These are phyloP conservation scores for Exaiptasia diaphana DNA, from an alignment of 64 coral and sea anemone genomes.

Conservation along the genomic window DNA sequence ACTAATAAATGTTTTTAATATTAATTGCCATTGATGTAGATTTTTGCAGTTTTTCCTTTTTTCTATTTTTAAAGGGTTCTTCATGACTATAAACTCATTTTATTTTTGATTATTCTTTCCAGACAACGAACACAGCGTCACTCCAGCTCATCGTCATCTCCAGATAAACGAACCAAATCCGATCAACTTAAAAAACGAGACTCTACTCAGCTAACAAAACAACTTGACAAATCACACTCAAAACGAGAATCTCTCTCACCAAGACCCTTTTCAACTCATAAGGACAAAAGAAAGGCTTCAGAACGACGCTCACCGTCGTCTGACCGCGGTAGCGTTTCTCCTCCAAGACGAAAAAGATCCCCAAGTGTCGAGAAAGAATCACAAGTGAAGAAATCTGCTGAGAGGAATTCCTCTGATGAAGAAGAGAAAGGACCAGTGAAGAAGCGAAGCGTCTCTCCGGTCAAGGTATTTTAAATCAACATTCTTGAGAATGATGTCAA, in stretches of 20 bases:
- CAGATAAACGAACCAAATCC: background rate
- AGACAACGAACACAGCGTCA: background rate
- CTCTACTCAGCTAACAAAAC: background rate
- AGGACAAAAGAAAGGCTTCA: background rate
- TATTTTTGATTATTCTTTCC: no score
- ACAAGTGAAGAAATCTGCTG: slow-evolving; percentile 12
- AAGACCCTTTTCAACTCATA: background rate
- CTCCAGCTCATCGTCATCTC: slow-evolving; percentile 42
- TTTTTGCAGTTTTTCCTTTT: no score
- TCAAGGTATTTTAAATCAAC: slow-evolving; percentile 21
- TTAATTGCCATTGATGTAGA: no score
- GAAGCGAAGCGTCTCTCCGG: background rate
- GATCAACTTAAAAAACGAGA: background rate
- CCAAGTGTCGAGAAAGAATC: slow-evolving; percentile 29
- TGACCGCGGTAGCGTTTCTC: background rate
- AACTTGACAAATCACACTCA: background rate
- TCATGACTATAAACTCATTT: no score
- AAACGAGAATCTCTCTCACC: background rate
- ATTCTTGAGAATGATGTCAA: no score
- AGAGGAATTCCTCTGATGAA: background rate
- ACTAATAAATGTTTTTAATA: no score
- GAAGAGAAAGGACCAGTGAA: slow-evolving; percentile 40
- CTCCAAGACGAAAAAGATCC: slow-evolving; percentile 26
- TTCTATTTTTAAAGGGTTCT: no score
- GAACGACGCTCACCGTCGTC: background rate